Evolutionary conservation across 2,797 vertebrate species (phyloP).

Genomic region (Distichodus sexfasciatus): DNA sequence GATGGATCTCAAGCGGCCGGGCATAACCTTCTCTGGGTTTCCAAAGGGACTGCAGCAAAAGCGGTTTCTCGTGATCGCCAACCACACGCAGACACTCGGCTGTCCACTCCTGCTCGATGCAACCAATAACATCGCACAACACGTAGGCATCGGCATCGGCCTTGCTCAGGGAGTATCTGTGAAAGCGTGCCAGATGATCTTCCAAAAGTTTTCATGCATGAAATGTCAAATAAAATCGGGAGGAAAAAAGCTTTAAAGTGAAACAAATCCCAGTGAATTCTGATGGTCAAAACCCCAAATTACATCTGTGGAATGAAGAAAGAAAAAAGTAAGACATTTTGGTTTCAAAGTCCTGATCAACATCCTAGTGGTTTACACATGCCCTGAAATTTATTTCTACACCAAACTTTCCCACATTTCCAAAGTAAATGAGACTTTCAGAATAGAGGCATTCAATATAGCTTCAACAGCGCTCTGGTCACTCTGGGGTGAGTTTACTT

Average conservation of each 20-base stretch:
- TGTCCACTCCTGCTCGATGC: slow-evolving; percentile 66
- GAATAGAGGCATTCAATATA: slow-evolving; percentile 6
- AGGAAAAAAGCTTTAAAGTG: too few relatives aligned
- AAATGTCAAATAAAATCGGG: too few relatives aligned
- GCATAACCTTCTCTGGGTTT: slow-evolving; percentile 79
- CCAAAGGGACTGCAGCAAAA: slow-evolving; percentile 80
- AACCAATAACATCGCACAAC: slow-evolving; percentile 79
- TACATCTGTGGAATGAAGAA: neutral
- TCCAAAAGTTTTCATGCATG: too few relatives aligned
- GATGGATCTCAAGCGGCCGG: slow-evolving; percentile 79
- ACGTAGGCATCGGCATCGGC: slow-evolving; percentile 69
- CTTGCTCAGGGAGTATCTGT: slow-evolving; percentile 75
- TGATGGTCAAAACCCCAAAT: too few relatives aligned
- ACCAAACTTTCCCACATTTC: slow-evolving; percentile 34
- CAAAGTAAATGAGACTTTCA: slow-evolving; percentile 33
- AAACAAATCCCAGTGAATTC: too few relatives aligned
- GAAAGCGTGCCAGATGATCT: neutral
- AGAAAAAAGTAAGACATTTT: neutral
- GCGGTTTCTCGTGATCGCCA: slow-evolving; percentile 77
- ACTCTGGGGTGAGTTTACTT: too few relatives aligned
- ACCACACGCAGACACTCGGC: slow-evolving; percentile 76
- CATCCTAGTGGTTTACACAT: slow-evolving; percentile 45
- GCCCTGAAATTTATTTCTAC: slow-evolving; percentile 31
- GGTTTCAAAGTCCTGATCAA: neutral
- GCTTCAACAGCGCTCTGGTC: slow-evolving; percentile 45